These are phyloP conservation scores for Carduelis carduelis DNA, from an alignment of 2,797 vertebrate genomes.

Conservation along the genomic window DNA sequence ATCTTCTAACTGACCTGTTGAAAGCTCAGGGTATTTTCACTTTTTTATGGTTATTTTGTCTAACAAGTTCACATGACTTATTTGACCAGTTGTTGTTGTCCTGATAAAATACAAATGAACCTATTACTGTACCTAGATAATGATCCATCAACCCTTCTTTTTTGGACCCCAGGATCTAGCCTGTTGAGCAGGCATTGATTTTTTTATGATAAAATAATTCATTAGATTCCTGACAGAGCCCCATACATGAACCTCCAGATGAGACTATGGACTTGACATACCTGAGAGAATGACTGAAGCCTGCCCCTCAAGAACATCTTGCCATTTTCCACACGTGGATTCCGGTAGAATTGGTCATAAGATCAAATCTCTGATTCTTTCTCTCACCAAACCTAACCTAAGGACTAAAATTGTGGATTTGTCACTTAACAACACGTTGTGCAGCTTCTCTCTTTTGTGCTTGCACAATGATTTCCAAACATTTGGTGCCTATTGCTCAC, in stretches of 20 bases:
- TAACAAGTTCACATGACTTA: neutral
- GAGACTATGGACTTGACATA: neutral
- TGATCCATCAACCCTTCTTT: neutral
- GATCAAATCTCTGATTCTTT: constrained; percentile 37
- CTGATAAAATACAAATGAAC: neutral
- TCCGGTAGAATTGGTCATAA: constrained; percentile 60
- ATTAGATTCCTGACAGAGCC: neutral
- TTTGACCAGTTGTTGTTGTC: neutral
- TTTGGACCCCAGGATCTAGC: neutral
- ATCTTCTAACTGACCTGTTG: neutral
- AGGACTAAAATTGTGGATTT: neutral
- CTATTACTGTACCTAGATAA: neutral
- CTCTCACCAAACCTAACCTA: neutral
- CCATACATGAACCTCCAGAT: neutral
- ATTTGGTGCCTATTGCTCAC: neutral
- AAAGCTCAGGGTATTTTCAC: neutral
- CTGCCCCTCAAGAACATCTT: neutral
- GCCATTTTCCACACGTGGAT: constrained; percentile 57
- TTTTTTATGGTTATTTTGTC: neutral
- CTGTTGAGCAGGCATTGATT: neutral
- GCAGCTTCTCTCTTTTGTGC: neutral
- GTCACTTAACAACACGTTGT: neutral
- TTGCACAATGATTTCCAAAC: neutral
- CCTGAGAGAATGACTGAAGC: constrained; percentile 24
- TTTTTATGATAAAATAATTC: neutral